Percentiles rank a stretch among this genome's conserved stretches.
These are phyloP conservation scores for Cryptophagus acutangulus DNA, from an alignment of 2,888 invertebrate species.

Conservation along the genomic window DNA sequence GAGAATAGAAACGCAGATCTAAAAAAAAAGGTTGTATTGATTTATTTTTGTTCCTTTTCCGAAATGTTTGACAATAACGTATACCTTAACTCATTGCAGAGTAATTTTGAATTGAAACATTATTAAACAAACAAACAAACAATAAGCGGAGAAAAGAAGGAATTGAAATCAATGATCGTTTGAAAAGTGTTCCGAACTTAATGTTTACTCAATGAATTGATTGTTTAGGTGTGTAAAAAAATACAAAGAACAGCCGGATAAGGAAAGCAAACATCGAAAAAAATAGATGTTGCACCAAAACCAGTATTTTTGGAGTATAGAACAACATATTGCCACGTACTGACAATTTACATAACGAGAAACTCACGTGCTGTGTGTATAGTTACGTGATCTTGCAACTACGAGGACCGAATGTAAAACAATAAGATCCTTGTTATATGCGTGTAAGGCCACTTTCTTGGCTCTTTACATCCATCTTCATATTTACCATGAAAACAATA, in stretches of 20 bases:
- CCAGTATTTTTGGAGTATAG: constrained; percentile 17
- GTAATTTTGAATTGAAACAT: too few relatives aligned
- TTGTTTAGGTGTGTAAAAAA: neutral
- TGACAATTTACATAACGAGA: constrained; percentile 36
- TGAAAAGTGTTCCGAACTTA: neutral
- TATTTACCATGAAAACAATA: too few relatives aligned
- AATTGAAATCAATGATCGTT: neutral
- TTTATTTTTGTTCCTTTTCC: too few relatives aligned
- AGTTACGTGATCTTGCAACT: constrained; percentile 34
- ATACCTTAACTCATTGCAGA: too few relatives aligned
- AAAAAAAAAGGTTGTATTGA: constrained; percentile 17
- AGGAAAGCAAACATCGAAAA: too few relatives aligned
- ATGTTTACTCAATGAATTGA: neutral
- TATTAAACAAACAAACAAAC: neutral
- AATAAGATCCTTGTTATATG: constrained; percentile 32
- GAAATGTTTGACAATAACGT: too few relatives aligned
- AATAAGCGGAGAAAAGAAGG: neutral
- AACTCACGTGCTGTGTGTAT: constrained; percentile 36
- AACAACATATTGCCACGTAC: constrained; percentile 31
- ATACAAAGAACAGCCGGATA: neutral
- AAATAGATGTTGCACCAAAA: constrained; percentile 3
- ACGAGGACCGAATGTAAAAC: constrained; percentile 33
- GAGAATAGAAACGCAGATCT: constrained; percentile 9
- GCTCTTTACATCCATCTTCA: constrained; percentile 27
- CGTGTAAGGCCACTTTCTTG: constrained; percentile 26